These are phyloP conservation scores for Drosophila fungiperda DNA, from an alignment of 2,888 invertebrate genomes.

Conservation along the genomic window DNA sequence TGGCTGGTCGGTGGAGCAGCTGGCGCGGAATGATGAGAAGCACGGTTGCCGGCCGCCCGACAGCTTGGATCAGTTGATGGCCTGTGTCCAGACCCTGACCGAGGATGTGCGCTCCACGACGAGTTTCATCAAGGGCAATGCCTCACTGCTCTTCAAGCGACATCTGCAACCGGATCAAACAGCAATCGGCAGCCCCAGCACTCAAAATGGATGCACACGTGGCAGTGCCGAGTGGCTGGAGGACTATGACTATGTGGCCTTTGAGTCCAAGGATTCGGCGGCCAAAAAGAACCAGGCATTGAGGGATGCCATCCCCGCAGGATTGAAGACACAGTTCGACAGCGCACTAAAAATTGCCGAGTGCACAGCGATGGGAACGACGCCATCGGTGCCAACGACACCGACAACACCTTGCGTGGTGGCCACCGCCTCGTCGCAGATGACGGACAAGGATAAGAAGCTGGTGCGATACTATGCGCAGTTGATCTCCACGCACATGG, in stretches of 20 bases:
- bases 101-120: constrained; percentile 95
- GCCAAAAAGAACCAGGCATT: constrained; percentile 91
- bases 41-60: constrained; percentile 88
- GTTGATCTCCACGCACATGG: constrained; percentile 94
- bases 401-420: constrained; percentile 43
- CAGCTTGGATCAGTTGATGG: constrained; percentile 94
- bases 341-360: constrained; percentile 91
- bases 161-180: constrained; percentile 45
- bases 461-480: constrained; percentile 94
- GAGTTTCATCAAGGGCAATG: constrained; percentile 95
- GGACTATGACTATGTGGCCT: constrained; percentile 96
- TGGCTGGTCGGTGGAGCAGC: constrained; percentile 91
- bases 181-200: neutral
- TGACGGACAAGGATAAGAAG: constrained; percentile 92
- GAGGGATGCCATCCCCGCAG: constrained; percentile 89
- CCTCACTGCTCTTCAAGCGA: constrained; percentile 91
- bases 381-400: constrained; percentile 49
- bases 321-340: constrained; percentile 91
- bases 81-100: constrained; percentile 93
- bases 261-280: constrained; percentile 91
- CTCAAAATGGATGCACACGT: constrained; percentile 49
- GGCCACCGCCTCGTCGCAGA: constrained; percentile 63
- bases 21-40: constrained; percentile 86
- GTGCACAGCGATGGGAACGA: constrained; percentile 86
- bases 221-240: constrained; percentile 88